A percentile compares a stretch with the other conserved stretches of the same genome.
These are phyloP conservation scores for Apeltes quadracus DNA, from an alignment of 2,113 vertebrate genomes.

Conservation along the genomic window DNA sequence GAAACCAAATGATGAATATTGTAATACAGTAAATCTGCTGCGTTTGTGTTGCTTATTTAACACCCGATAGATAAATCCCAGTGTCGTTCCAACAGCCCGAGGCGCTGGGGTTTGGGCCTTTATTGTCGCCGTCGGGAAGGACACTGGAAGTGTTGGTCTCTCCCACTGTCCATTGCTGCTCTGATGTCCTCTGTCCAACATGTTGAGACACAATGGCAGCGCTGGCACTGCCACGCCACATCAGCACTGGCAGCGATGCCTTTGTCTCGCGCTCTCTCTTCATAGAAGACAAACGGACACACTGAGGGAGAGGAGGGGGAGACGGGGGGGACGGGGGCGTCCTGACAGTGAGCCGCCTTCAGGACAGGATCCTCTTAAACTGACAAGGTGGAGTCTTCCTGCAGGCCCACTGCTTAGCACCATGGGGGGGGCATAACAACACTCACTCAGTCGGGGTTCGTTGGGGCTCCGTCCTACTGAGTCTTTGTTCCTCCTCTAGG, in stretches of 20 bases:
- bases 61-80: background rate
- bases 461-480: too few relatives aligned
- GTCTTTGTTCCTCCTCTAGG: too few relatives aligned
- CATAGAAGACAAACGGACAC: slow-evolving; percentile 39
- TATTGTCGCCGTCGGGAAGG: too few relatives aligned
- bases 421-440: too few relatives aligned
- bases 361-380: too few relatives aligned
- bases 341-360: too few relatives aligned
- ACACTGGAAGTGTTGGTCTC: background rate
- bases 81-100: too few relatives aligned
- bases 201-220: slow-evolving; percentile 68
- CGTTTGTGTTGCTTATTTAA: background rate
- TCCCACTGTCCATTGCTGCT: background rate
- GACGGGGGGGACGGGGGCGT: slow-evolving; percentile 18
- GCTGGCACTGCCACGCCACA: slow-evolving; percentile 48
- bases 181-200: slow-evolving; percentile 29
- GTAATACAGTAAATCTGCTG: background rate
- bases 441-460: too few relatives aligned
- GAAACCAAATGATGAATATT: background rate
- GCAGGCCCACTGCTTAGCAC: too few relatives aligned
- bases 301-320: slow-evolving; percentile 1
- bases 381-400: too few relatives aligned
- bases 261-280: slow-evolving; percentile 44
- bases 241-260: slow-evolving; percentile 53
- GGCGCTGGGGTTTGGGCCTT: too few relatives aligned